Evolutionary conservation across 2,797 vertebrate genomes (phyloP).

Genomic region (Notamacropus eugenii): DNA sequence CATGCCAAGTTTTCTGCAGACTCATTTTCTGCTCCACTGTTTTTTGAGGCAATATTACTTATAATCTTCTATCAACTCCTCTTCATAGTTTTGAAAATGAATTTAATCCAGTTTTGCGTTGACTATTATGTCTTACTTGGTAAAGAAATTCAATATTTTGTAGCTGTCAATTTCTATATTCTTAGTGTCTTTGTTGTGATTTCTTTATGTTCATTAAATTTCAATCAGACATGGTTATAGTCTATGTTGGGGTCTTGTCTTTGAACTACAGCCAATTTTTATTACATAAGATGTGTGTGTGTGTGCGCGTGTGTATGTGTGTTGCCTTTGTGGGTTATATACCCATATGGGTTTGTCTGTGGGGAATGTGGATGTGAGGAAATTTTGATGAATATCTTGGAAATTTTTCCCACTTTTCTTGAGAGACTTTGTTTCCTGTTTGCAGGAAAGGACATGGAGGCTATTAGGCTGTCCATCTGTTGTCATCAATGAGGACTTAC

Average conservation of each 20-base stretch:
- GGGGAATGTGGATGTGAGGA: neutral
- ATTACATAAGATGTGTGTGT: neutral
- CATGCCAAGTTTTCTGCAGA: neutral
- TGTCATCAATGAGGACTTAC: neutral
- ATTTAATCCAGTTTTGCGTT: neutral
- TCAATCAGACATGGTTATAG: neutral
- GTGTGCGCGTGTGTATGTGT: no score
- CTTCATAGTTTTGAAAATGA: neutral
- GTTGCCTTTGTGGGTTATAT: neutral
- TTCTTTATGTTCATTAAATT: neutral
- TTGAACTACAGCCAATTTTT: neutral
- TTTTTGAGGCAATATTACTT: neutral
- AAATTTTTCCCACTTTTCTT: neutral
- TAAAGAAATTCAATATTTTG: neutral
- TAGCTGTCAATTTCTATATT: neutral
- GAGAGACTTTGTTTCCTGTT: neutral
- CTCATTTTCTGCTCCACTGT: neutral
- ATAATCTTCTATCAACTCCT: neutral
- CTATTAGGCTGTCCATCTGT: neutral
- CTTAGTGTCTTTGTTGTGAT: neutral
- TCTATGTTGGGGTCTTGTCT: neutral
- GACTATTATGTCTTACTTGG: neutral
- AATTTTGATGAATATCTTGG: neutral
- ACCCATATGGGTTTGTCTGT: neutral
- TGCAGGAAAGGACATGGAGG: neutral